phyloP scores from a whole-genome alignment of 2,888 invertebrate genomes.

The Stegana nigrithorax region DNA sequence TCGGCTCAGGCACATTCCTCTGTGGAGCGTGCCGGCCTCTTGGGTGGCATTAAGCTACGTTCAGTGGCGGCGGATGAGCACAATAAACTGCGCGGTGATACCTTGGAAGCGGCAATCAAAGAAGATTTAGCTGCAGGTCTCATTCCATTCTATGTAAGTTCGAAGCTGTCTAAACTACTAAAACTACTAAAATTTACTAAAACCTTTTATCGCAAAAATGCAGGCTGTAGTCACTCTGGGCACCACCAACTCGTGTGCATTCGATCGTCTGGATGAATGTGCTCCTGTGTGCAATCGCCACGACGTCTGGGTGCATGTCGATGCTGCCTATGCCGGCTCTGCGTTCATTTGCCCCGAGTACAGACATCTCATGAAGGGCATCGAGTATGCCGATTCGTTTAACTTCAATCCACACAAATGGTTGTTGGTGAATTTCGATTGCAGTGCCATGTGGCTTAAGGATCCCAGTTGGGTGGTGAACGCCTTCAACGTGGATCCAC shows the following conservation, averaged over 20 bases:
- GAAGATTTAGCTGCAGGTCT: conserved; percentile 89
- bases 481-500: conserved; percentile 96
- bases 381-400: conserved; percentile 93
- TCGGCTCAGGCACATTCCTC: conserved; percentile 94
- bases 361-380: conserved; percentile 87
- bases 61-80: conserved; percentile 79
- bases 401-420: conserved; percentile 99
- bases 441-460: conserved; percentile 97
- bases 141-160: conserved; percentile 95
- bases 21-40: conserved; percentile 90
- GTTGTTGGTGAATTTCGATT: conserved; percentile 99
- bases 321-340: conserved; percentile 94
- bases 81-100: conserved; percentile 80
- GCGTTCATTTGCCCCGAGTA: conserved; percentile 98
- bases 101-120: conserved; percentile 81
- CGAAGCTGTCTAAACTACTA: not conserved
- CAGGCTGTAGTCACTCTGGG: conserved; percentile 91
- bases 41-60: conserved; percentile 87
- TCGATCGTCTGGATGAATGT: conserved; percentile 89
- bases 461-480: conserved; percentile 90
- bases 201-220: not conserved
- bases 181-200: not conserved
- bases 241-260: conserved; percentile 95
- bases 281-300: conserved; percentile 87
- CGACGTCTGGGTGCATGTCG: conserved; percentile 92